These are phyloP conservation scores for Thamnophis sirtalis DNA, from an alignment of 2,113 vertebrate species.

Conservation along the genomic window DNA sequence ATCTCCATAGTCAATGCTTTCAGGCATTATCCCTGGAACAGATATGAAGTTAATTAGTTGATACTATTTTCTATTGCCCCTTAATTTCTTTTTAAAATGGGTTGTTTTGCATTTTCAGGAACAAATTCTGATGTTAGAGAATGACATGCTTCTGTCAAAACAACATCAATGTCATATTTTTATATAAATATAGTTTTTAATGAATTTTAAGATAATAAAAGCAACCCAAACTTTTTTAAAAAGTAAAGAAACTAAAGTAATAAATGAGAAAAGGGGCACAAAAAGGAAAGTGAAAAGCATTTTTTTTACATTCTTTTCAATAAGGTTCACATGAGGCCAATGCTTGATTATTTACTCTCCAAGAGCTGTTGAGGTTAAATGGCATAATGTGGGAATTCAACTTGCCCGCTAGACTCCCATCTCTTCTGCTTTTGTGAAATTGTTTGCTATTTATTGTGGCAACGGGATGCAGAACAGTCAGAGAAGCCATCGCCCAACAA, in stretches of 20 bases:
- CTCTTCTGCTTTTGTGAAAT: slow-evolving; percentile 39
- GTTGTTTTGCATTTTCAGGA: not conserved
- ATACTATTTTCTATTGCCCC: not conserved
- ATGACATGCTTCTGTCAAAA: not conserved
- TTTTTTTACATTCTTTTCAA: not conserved
- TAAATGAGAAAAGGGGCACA: not conserved
- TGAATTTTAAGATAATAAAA: not conserved
- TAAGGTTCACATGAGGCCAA: not conserved
- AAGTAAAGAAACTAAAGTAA: not conserved
- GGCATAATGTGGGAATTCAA: slow-evolving; percentile 19
- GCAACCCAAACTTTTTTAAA: not conserved
- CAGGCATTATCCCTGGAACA: not conserved
- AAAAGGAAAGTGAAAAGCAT: not conserved
- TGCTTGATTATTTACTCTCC: not conserved
- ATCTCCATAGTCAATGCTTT: not conserved
- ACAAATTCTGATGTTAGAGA: not conserved
- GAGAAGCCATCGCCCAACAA: slow-evolving; percentile 33
- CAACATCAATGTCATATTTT: not conserved
- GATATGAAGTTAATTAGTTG: not conserved
- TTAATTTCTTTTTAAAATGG: not conserved
- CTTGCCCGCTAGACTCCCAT: slow-evolving; percentile 35
- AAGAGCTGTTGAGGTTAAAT: not conserved
- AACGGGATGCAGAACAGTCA: slow-evolving; percentile 25
- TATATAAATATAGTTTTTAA: not conserved
- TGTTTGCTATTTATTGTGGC: slow-evolving; percentile 49